Evolutionary conservation across 1,140 invertebrate genomes (phyloP).

Genomic region (Telenomus remus): DNA sequence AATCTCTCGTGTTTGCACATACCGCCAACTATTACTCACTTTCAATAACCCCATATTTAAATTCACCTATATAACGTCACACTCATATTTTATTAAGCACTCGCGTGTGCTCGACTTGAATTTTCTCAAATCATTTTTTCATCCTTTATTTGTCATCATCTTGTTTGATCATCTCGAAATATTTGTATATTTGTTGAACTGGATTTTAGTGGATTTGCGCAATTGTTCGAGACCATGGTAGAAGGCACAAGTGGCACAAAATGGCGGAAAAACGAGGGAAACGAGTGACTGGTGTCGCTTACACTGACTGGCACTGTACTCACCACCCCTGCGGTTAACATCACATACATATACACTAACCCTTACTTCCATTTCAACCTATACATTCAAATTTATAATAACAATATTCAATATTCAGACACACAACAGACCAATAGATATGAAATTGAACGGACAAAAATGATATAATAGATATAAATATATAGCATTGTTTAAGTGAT

Average conservation of each 20-base stretch:
- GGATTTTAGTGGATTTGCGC: constrained; percentile 22
- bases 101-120: too few relatives aligned
- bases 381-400: too few relatives aligned
- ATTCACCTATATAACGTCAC: background rate
- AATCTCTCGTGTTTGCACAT: constrained; percentile 17
- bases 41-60: constrained; percentile 8
- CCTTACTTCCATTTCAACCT: constrained; percentile 20
- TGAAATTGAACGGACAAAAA: constrained; percentile 25
- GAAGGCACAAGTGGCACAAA: constrained; percentile 70
- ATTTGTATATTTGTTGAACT: too few relatives aligned
- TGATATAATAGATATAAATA: constrained; percentile 27
- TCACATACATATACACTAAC: constrained; percentile 24
- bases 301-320: constrained; percentile 71
- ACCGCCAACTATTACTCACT: constrained; percentile 11
- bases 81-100: background rate
- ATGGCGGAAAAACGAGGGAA: constrained; percentile 71
- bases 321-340: constrained; percentile 55
- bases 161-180: too few relatives aligned
- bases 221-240: constrained; percentile 38
- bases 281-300: constrained; percentile 74
- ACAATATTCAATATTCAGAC: too few relatives aligned
- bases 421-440: background rate
- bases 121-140: too few relatives aligned
- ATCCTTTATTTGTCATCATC: background rate
- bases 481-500: constrained; percentile 44